Conservation (phyloP, 2,113 vertebrate species). For the Saccopteryx leptura region DNA sequence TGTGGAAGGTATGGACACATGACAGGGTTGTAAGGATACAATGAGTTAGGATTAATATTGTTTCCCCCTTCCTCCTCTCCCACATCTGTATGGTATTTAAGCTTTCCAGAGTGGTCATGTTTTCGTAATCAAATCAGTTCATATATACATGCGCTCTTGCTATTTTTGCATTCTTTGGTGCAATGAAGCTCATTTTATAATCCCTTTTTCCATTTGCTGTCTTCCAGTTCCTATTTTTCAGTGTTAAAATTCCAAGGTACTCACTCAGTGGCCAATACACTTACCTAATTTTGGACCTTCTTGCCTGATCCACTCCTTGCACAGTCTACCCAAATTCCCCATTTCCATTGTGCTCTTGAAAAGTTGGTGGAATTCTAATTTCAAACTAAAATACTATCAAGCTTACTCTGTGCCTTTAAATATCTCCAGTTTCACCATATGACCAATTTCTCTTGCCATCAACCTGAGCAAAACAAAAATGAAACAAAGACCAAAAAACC, state of each 20-base stretch:
- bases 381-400: slow-evolving; percentile 1
- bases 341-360: slow-evolving; percentile 4
- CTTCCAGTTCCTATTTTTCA: not conserved
- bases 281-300: slow-evolving; percentile 21
- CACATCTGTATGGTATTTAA: not conserved
- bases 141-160: not conserved
- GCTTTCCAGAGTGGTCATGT: not conserved
- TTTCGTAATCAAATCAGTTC: not conserved
- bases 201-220: slow-evolving; percentile 23
- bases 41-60: slow-evolving; percentile 25
- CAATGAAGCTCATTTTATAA: not conserved
- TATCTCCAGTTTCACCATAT: not conserved
- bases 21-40: slow-evolving; percentile 23
- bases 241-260: slow-evolving; percentile 32
- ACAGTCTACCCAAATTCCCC: not conserved
- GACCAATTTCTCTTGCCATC: not conserved
- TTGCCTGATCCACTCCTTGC: slow-evolving; percentile 19
- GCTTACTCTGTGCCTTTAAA: not conserved
- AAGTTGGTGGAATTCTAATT: slow-evolving; percentile 36
- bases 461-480: not conserved
- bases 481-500: not conserved
- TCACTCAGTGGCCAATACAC: slow-evolving; percentile 1
- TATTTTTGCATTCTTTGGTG: not conserved
- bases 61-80: not conserved
- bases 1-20: slow-evolving; percentile 18